Evolutionary conservation across 2,113 vertebrate species (phyloP).

Genomic region (Tragulus kanchil): DNA sequence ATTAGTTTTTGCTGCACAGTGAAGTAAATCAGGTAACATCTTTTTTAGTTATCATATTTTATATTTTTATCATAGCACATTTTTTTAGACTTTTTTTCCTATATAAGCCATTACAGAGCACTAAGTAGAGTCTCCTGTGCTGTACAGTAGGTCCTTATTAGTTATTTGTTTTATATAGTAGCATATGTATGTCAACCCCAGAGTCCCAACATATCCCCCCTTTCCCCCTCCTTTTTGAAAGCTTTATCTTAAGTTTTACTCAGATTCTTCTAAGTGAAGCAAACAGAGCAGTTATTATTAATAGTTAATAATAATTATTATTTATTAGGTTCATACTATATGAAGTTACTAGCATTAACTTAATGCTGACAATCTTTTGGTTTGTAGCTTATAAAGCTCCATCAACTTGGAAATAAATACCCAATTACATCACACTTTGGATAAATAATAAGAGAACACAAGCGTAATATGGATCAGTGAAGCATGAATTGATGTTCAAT

Average conservation of each 20-base stretch:
- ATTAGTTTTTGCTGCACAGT: not conserved
- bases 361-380: not conserved
- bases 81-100: not conserved
- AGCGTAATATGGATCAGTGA: not conserved
- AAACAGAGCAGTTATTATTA: not conserved
- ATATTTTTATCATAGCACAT: too few relatives aligned
- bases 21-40: not conserved
- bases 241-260: constrained; percentile 5
- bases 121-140: not conserved
- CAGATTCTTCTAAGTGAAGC: constrained; percentile 23
- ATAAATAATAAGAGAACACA: not conserved
- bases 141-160: not conserved
- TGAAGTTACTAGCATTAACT: not conserved
- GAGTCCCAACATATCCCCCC: not conserved
- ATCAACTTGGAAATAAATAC: not conserved
- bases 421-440: not conserved
- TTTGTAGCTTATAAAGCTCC: not conserved
- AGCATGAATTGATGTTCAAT: constrained; percentile 26
- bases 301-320: not conserved
- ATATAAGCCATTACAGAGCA: not conserved
- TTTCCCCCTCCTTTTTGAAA: not conserved
- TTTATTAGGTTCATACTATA: not conserved
- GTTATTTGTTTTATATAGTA: not conserved
- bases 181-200: not conserved
- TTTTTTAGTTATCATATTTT: not conserved